phyloP scores from a whole-genome alignment of 2,797 vertebrate genomes.

The Lophotriccus pileatus region DNA sequence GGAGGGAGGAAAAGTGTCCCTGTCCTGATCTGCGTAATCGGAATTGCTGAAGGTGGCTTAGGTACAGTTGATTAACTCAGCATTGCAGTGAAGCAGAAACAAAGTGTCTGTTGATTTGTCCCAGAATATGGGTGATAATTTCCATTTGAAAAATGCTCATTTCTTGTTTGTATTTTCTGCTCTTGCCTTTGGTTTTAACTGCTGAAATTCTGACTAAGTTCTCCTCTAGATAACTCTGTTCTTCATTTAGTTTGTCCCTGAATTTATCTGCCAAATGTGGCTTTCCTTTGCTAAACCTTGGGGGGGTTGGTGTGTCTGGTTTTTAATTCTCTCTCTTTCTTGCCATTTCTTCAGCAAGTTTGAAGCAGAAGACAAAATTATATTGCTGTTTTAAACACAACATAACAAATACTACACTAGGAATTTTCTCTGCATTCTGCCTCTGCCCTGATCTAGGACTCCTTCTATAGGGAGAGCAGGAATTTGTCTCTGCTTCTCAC shows the following conservation, averaged over 20 bases:
- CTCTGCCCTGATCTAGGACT: neutral
- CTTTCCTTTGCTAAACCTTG: neutral
- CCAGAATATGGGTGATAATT: neutral
- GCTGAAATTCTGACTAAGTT: neutral
- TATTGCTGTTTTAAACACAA: neutral
- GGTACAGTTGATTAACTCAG: neutral
- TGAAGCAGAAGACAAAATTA: neutral
- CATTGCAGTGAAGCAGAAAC: neutral
- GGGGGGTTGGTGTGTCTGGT: rapidly evolving
- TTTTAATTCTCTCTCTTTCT: neutral
- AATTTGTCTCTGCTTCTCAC: neutral
- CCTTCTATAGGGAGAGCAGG: neutral
- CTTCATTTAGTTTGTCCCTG: neutral
- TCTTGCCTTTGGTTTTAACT: neutral
- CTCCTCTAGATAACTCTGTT: neutral
- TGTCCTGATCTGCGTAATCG: neutral
- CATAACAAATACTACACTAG: neutral
- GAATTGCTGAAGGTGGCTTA: neutral
- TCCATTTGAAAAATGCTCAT: neutral
- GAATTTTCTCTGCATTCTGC: neutral
- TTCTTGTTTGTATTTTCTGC: neutral
- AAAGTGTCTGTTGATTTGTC: neutral
- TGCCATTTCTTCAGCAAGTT: neutral
- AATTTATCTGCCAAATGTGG: neutral
- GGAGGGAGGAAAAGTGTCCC: neutral